phyloP scores from a whole-genome alignment of 2,113 vertebrate species.

The Phylloscopus trochiloides region DNA sequence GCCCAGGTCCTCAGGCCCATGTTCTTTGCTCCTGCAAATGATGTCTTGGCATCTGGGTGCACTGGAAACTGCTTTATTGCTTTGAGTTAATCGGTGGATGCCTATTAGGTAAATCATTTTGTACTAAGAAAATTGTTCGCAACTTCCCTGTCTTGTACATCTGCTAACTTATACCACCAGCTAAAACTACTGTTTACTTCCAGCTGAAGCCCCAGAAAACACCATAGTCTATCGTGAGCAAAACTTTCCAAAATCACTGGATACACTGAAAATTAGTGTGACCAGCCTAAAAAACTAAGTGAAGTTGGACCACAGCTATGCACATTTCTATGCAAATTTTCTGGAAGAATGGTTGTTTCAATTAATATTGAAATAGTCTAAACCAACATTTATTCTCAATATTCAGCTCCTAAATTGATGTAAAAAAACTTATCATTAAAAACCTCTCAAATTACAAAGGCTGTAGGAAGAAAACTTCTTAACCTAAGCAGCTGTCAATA shows the following conservation, averaged over 20 bases:
- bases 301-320: not conserved
- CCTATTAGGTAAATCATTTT: not conserved
- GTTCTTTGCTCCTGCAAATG: not conserved
- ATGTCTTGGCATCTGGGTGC: not conserved
- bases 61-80: not conserved
- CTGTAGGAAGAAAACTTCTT: not conserved
- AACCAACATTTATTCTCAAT: not conserved
- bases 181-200: not conserved
- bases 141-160: not conserved
- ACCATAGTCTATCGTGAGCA: not conserved
- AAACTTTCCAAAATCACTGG: not conserved
- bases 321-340: not conserved
- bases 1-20: not conserved
- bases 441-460: not conserved
- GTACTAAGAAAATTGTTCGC: not conserved
- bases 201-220: not conserved
- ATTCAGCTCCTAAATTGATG: not conserved
- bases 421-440: not conserved
- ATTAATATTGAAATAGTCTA: not conserved
- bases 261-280: not conserved
- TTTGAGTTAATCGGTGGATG: not conserved
- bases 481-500: not conserved
- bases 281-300: not conserved
- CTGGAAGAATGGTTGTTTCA: not conserved
- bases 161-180: not conserved